Percentiles rank a stretch among this genome's conserved stretches.
Evolutionary conservation across 2,113 vertebrate species (phyloP).

Genomic region (Leucosticte australis): DNA sequence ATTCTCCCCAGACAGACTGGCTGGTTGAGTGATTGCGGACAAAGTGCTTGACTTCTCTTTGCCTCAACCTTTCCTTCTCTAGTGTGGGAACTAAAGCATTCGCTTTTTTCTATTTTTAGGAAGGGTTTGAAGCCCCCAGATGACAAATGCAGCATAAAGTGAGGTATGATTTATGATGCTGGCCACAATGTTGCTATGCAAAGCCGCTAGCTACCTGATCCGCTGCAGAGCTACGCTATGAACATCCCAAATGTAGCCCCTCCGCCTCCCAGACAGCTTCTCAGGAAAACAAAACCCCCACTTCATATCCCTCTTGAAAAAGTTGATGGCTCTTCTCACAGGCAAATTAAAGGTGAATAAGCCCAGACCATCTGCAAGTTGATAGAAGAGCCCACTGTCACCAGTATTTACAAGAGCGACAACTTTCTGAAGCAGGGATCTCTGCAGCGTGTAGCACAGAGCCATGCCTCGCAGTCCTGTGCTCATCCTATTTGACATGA

Average conservation of each 20-base stretch:
- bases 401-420: neutral
- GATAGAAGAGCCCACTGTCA: neutral
- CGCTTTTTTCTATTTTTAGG: neutral
- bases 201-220: neutral
- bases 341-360: neutral
- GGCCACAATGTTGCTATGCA: neutral
- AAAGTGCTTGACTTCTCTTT: neutral
- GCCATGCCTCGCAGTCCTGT: rapidly evolving
- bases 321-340: neutral
- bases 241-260: conserved; percentile 6
- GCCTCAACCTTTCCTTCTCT: neutral
- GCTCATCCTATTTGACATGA: neutral
- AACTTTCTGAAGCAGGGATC: neutral
- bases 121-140: neutral
- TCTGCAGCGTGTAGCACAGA: neutral
- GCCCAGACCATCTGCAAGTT: neutral
- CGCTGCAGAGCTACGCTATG: neutral
- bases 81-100: neutral
- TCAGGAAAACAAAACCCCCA: neutral
- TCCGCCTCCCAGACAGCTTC: neutral
- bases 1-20: neutral
- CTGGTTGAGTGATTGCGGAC: neutral
- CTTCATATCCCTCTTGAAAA: neutral
- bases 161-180: neutral
- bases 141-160: neutral